phyloP scores from a whole-genome alignment of 2,113 vertebrate species.

The Prionailurus bengalensis region DNA sequence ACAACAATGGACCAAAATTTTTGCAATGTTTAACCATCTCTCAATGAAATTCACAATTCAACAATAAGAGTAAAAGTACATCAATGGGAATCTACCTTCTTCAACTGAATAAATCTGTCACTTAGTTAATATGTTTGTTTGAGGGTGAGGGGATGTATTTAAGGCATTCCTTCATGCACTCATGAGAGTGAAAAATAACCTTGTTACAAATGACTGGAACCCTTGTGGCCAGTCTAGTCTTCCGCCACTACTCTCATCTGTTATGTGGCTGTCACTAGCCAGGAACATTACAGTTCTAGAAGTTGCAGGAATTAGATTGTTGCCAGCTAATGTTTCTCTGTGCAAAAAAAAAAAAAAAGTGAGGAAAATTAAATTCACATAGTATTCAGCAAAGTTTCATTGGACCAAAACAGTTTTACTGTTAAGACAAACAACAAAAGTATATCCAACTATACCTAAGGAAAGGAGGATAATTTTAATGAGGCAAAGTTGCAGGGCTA shows the following conservation, averaged over 20 bases:
- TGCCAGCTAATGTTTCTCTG: background rate
- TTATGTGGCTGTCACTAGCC: background rate
- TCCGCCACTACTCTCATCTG: background rate
- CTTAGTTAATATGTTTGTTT: conserved; percentile 5
- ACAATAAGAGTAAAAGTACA: background rate
- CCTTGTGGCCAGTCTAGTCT: background rate
- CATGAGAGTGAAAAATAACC: conserved; percentile 7
- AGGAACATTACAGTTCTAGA: background rate
- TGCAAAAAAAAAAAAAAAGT: background rate
- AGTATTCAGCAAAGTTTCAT: background rate
- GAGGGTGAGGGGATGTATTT: background rate
- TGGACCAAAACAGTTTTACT: background rate
- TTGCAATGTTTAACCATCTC: background rate
- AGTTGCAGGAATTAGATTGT: background rate
- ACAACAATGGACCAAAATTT: background rate
- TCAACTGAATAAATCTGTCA: background rate
- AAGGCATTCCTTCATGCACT: background rate
- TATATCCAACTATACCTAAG: background rate
- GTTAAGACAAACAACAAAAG: background rate
- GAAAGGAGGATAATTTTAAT: background rate
- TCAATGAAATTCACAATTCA: background rate
- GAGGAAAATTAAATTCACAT: background rate
- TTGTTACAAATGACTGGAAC: background rate
- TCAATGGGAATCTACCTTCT: background rate
- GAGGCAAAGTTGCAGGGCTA: background rate